Percentiles rank a stretch among this genome's conserved stretches.
Conservation (phyloP, 2,797 vertebrate genomes). For the Octomys mimax region DNA sequence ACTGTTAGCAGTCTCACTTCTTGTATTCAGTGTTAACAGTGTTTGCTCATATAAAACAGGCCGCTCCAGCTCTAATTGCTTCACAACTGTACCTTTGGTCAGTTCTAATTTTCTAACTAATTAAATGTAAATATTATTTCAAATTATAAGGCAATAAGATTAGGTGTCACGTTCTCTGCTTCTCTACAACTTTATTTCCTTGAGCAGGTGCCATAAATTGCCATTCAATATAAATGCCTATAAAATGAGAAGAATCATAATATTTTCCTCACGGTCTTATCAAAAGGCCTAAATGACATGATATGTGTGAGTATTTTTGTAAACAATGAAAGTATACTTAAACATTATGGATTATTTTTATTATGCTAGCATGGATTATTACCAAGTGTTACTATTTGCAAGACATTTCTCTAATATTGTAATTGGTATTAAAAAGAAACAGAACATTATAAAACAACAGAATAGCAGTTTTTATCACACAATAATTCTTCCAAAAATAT, state of each 20-base stretch:
- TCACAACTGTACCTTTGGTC: conserved; percentile 56
- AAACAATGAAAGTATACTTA: background rate
- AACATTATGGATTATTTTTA: background rate
- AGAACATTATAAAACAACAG: background rate
- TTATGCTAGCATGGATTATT: background rate
- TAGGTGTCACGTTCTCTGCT: conserved; percentile 26
- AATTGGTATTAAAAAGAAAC: background rate
- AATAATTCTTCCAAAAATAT: conserved; percentile 44
- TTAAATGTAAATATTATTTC: conserved; percentile 84
- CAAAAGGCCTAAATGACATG: background rate
- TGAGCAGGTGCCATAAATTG: conserved; percentile 51
- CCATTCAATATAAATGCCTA: background rate
- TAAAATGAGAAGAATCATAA: conserved; percentile 4
- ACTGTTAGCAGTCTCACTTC: background rate
- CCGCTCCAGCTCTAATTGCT: background rate
- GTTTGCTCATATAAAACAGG: conserved; percentile 66
- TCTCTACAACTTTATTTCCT: conserved; percentile 34
- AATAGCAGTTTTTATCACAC: background rate
- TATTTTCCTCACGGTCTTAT: background rate
- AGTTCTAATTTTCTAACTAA: conserved; percentile 68
- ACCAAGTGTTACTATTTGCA: background rate
- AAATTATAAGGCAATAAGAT: conserved; percentile 61
- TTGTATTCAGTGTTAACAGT: background rate
- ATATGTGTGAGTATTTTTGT: background rate
- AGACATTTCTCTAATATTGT: background rate